Evolutionary conservation across 2,797 vertebrate genomes (phyloP).

Genomic region (Ctenochaetus hawaiiensis): DNA sequence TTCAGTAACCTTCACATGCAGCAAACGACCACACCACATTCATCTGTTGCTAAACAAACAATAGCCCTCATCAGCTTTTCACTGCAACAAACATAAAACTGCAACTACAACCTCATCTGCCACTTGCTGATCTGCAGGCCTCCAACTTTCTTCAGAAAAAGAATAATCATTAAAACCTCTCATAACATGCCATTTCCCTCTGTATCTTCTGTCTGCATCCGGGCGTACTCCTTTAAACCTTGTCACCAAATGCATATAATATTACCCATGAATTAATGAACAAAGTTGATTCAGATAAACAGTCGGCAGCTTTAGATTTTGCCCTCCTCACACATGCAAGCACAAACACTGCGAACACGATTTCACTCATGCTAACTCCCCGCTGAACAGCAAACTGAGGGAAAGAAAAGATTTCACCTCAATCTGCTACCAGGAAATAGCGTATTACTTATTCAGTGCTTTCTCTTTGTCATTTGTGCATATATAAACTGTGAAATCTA

Average conservation of each 20-base stretch:
- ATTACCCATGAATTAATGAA: slow-evolving; percentile 88
- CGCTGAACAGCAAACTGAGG: slow-evolving; percentile 73
- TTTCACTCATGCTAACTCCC: slow-evolving; percentile 68
- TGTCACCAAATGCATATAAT: slow-evolving; percentile 83
- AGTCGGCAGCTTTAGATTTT: slow-evolving; percentile 77
- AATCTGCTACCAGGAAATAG: slow-evolving; percentile 84
- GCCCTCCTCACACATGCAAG: slow-evolving; percentile 61
- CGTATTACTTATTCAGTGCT: slow-evolving; percentile 86
- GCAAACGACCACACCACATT: background rate
- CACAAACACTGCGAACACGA: slow-evolving; percentile 74
- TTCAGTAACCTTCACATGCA: background rate
- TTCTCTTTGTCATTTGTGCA: slow-evolving; percentile 84
- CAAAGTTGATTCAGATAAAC: slow-evolving; percentile 85
- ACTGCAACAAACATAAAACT: slow-evolving; percentile 21
- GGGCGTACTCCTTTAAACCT: slow-evolving; percentile 72
- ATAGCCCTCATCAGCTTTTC: slow-evolving; percentile 6
- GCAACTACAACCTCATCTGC: slow-evolving; percentile 3
- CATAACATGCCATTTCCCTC: slow-evolving; percentile 45
- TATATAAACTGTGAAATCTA: slow-evolving; percentile 84
- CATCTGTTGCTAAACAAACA: background rate
- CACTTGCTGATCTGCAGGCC: slow-evolving; percentile 33
- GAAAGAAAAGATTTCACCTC: slow-evolving; percentile 83
- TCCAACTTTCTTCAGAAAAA: slow-evolving; percentile 31
- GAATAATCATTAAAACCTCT: slow-evolving; percentile 49
- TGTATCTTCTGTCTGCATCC: slow-evolving; percentile 54